These are phyloP conservation scores for Lindbergichthys nudifrons DNA, from an alignment of 2,797 vertebrate genomes.

Conservation along the genomic window DNA sequence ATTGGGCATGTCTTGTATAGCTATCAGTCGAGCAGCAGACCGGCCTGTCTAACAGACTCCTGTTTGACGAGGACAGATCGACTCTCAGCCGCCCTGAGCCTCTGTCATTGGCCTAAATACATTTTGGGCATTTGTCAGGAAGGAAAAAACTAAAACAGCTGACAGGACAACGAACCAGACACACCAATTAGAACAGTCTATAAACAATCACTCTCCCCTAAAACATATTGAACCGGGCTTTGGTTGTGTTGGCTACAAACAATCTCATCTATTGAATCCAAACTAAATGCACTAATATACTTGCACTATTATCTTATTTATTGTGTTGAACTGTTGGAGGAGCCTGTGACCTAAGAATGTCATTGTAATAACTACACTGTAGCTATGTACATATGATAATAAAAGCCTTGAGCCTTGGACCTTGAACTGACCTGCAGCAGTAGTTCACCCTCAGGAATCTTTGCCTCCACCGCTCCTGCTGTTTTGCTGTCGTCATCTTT, in stretches of 20 bases:
- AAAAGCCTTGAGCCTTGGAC: too few species aligned
- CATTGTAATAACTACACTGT: too few species aligned
- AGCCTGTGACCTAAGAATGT: too few species aligned
- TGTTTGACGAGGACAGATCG: constrained; percentile 39
- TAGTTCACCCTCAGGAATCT: constrained; percentile 82
- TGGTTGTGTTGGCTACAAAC: not conserved
- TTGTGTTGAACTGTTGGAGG: too few species aligned
- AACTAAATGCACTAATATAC: not conserved
- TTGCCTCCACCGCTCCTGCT: constrained; percentile 29
- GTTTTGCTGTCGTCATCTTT: constrained; percentile 32
- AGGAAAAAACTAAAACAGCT: not conserved
- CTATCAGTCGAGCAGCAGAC: constrained; percentile 8
- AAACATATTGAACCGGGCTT: not conserved
- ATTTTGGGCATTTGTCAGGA: constrained; percentile 37
- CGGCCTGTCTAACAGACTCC: not conserved
- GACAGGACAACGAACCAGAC: constrained; percentile 8
- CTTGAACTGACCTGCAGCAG: constrained; percentile 82
- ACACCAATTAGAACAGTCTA: constrained; percentile 14
- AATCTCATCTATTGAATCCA: not conserved
- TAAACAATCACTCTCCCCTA: not conserved
- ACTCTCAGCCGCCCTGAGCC: constrained; percentile 50
- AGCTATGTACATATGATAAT: too few species aligned
- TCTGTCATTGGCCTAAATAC: constrained; percentile 34
- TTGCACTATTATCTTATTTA: too few species aligned
- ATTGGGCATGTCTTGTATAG: not conserved